A percentile compares a stretch with the other conserved stretches of the same genome.
These are phyloP conservation scores for Ptilonorhynchus violaceus DNA, from an alignment of 2,113 vertebrate species.

Conservation along the genomic window DNA sequence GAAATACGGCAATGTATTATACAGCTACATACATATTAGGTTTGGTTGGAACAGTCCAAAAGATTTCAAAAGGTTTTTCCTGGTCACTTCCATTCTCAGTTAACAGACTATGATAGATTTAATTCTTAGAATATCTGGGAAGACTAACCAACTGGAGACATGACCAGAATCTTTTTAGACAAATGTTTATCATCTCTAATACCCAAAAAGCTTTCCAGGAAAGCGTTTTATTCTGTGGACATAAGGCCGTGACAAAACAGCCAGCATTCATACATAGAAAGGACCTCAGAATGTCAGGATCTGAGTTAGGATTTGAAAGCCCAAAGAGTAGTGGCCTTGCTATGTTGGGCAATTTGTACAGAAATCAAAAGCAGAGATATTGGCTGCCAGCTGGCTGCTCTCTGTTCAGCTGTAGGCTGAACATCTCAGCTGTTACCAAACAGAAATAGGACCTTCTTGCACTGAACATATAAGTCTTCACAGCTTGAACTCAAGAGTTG, in stretches of 20 bases:
- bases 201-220: background rate
- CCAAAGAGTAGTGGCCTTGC: background rate
- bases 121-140: background rate
- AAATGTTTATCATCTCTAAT: background rate
- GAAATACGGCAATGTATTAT: background rate
- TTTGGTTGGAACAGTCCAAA: background rate
- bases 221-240: background rate
- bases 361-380: background rate
- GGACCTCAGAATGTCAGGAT: background rate
- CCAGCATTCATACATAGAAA: background rate
- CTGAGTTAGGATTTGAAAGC: background rate
- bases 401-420: background rate
- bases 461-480: background rate
- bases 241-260: background rate
- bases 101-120: background rate
- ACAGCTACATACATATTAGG: background rate
- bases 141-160: background rate
- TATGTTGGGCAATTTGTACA: background rate
- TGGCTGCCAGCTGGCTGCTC: background rate
- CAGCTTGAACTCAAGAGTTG: background rate
- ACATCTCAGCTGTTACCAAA: background rate
- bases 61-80: background rate
- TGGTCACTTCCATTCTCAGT: background rate
- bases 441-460: background rate
- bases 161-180: background rate